Evolutionary conservation across 2,797 vertebrate species (phyloP), one percentile per base, ranked within the genome.

Genomic region (Falco biarmicus): DNA sequence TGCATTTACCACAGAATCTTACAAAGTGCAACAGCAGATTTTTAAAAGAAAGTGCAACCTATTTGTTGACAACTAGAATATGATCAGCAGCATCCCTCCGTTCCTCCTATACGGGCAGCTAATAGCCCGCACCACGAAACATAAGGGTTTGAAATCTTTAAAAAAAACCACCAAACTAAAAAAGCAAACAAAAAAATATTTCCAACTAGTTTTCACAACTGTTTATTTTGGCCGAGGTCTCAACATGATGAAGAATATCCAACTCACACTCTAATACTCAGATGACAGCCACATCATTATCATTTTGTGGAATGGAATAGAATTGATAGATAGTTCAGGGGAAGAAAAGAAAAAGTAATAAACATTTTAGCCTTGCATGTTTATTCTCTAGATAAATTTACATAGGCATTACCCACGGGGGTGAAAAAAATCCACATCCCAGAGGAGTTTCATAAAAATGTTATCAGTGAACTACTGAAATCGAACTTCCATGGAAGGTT

Each of bases 301-400:
- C 8, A 75, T 89, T 84, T 89, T 65, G 15, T 71, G 24, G 32
- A 92, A 87, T 57, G 48, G 51, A 89, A 84, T 2, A 78, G 50
- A 95, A 91, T 2, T 96, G 57, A 93, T 96, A 88, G 93, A 48
- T 32, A 89, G n/a, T 64, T 85, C 5, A 9, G 39, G 13, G 15
- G 1, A 4, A 39, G 70, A 77, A 22, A 43, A 19, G 4, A 31
- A 54, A 68, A 45, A 45, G 43, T 45, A 45, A 65, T n/a, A 78
- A 37, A 54, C 59, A 50, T 70, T 48, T 68, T 85, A 88, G 53
- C 21, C 54, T 68, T 76, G 51, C 32, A 91, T 47, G 48, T 22
- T 87, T 78, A 43, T 84, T 95, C 96, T 91, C 54, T 59, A 86
- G 76, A 53, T 12, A 82, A 65, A 94, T 78, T 79, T 81, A 68